phyloP scores from a whole-genome alignment of 1,140 invertebrate genomes.

The Brevipalpus yothersi region DNA sequence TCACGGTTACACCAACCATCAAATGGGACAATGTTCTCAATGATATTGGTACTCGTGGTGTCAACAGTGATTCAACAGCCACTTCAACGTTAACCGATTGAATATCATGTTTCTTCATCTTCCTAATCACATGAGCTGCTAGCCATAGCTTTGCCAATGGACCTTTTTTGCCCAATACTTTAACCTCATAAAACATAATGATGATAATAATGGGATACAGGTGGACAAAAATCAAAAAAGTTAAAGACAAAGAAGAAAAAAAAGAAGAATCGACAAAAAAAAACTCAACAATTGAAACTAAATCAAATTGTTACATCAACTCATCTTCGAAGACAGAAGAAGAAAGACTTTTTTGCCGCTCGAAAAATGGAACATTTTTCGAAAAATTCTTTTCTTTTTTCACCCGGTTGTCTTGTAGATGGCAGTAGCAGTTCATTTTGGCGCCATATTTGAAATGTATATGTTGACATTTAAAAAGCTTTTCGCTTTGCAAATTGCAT shows the following conservation, averaged over 20 bases:
- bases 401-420: too few species aligned
- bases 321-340: too few species aligned
- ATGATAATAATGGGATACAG: neutral
- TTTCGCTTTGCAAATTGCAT: too few species aligned
- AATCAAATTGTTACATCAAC: too few species aligned
- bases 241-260: neutral
- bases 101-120: neutral
- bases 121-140: neutral
- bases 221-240: neutral
- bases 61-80: neutral
- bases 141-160: neutral
- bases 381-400: too few species aligned
- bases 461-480: too few species aligned
- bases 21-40: neutral
- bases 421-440: too few species aligned
- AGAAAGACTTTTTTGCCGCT: too few species aligned
- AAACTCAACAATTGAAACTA: neutral
- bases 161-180: neutral
- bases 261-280: too few species aligned
- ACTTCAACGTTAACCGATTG: neutral
- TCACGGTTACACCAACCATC: neutral
- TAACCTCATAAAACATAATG: neutral
- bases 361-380: too few species aligned
- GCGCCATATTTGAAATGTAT: too few species aligned
- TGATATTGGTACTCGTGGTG: neutral